phyloP scores from a whole-genome alignment of 2,113 vertebrate species.

The Chroicocephalus ridibundus region DNA sequence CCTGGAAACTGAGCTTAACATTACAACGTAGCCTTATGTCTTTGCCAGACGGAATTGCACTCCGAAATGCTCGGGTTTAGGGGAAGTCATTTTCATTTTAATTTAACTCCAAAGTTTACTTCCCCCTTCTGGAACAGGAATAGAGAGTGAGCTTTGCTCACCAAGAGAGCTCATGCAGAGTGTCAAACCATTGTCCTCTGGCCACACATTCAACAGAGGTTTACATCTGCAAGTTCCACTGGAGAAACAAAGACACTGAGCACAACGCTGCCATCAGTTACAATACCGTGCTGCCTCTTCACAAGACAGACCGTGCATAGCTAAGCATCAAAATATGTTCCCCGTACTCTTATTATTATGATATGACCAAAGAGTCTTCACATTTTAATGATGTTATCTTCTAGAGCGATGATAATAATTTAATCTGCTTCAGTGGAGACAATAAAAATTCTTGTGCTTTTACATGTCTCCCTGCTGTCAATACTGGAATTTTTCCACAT shows the following conservation, averaged over 20 bases:
- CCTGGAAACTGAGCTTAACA: not conserved
- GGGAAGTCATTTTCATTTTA: not conserved
- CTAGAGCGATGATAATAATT: not conserved
- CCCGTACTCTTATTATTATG: not conserved
- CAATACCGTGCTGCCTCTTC: not conserved
- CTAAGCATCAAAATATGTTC: slow-evolving; percentile 10
- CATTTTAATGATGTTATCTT: slow-evolving; percentile 25
- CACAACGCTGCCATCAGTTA: not conserved
- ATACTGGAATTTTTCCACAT: not conserved
- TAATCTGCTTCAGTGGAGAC: slow-evolving; percentile 22
- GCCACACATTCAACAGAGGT: not conserved
- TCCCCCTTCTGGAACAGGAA: not conserved
- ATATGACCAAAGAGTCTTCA: not conserved
- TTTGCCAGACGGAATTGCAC: not conserved
- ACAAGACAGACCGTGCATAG: not conserved
- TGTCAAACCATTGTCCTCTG: not conserved
- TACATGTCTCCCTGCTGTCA: not conserved
- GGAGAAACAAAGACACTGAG: slow-evolving; percentile 6
- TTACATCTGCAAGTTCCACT: slow-evolving; percentile 4
- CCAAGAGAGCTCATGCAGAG: not conserved
- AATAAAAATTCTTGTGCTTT: slow-evolving; percentile 18
- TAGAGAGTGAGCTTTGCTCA: not conserved
- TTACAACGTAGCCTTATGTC: not conserved
- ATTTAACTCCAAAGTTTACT: not conserved
- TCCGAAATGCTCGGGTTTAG: not conserved